Base-by-base conservation (phyloP, 2,797 vertebrate species). In the Calcarius lapponicus region DNA sequence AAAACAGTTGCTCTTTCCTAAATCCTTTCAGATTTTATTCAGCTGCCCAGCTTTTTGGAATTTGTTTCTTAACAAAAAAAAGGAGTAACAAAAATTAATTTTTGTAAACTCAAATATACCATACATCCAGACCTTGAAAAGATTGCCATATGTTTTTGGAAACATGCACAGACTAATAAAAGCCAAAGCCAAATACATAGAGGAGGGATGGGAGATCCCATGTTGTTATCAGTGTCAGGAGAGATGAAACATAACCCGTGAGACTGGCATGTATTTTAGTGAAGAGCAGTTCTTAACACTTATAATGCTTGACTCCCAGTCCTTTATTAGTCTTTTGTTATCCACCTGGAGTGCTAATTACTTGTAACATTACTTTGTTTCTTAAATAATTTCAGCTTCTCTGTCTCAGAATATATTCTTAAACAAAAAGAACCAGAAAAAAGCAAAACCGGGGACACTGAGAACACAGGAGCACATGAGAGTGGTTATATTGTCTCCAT, bases 271-370 rank as follows among this genome's bases (percentile, higher is more conserved):
- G 13, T 53, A 38, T 83, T 95, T 94, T 71, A 71, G 82, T 58
- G 25, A 83, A 85, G 38, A 51, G 1, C 18, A 38, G 53, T 67
- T 86, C 62, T 86, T 50, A 90, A 58, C 38, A 80, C 13, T 51
- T 89, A 40, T 4, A 94, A 22, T 86, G 40, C 34, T 84, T 78
- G 47, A 87, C 50, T 45, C 18, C 25, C 92, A 54, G 29, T 60
- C 62, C 7, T 79, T 78, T 79, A 73, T 61, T 93, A 61, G 36
- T 65, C 31, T 90, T 95, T 82, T 53, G n/a, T 94, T 95, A 92
- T 79, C 45, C 60, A 48, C 65, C 62, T 94, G 29, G 29, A 94
- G 29, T n/a, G 32, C n/a, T 87, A 83, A 87, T 71, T 92, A n/a
- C 9, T 72, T 64, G 43, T n/a, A 78, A 62, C 8, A 16, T 88